These are phyloP conservation scores for Helleia helle DNA, from an alignment of 2,888 invertebrate species.

Conservation along the genomic window DNA sequence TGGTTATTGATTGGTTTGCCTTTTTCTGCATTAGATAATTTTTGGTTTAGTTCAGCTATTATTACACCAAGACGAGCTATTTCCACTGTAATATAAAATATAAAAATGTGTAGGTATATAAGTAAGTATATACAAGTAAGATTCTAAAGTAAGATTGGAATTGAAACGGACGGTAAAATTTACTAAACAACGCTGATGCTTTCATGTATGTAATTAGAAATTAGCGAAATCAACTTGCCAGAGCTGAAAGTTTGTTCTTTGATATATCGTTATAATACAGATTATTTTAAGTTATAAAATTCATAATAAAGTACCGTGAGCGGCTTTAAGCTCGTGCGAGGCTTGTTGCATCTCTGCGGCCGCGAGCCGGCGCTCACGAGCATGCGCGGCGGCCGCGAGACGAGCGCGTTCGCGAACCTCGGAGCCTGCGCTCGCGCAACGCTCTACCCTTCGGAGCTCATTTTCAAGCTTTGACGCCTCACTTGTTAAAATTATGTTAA, in stretches of 20 bases:
- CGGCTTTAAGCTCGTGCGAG: constrained; percentile 36
- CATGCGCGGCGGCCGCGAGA: constrained; percentile 57
- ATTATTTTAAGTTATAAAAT: too few relatives aligned
- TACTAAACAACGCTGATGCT: too few relatives aligned
- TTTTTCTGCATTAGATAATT: constrained; percentile 23
- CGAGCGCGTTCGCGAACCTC: constrained; percentile 57
- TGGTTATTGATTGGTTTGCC: constrained; percentile 21
- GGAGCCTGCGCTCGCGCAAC: constrained; percentile 45
- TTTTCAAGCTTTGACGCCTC: constrained; percentile 44
- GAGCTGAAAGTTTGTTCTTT: too few relatives aligned
- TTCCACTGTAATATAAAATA: constrained; percentile 37
- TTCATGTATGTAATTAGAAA: too few relatives aligned
- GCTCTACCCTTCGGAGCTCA: constrained; percentile 52
- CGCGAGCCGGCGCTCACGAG: constrained; percentile 51
- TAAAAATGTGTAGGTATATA: neutral
- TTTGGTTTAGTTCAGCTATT: constrained; percentile 40
- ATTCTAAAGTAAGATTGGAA: too few relatives aligned
- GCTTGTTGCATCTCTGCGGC: constrained; percentile 47
- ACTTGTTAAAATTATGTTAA: too few relatives aligned
- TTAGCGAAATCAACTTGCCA: too few relatives aligned
- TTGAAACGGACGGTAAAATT: too few relatives aligned
- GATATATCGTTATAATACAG: too few relatives aligned
- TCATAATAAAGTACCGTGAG: constrained; percentile 43
- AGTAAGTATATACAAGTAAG: too few relatives aligned
- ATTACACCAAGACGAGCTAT: constrained; percentile 38